phyloP scores from a whole-genome alignment of 2,888 invertebrate species.

The Phoronis australis region DNA sequence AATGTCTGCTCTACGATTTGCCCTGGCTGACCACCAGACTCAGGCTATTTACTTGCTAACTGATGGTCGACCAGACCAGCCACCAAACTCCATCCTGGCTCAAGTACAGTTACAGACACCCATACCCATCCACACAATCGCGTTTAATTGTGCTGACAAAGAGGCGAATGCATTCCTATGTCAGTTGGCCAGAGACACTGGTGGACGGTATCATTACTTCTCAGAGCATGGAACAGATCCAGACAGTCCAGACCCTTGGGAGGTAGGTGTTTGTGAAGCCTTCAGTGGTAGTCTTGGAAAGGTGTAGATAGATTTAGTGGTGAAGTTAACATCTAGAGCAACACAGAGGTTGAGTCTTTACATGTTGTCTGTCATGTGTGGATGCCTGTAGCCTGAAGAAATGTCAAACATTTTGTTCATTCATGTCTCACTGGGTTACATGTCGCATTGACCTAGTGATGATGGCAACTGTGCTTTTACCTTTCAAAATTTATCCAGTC shows the following conservation, averaged over 20 bases:
- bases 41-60: slow-evolving; percentile 52
- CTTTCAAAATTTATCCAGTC: too few species aligned
- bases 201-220: slow-evolving; percentile 51
- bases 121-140: slow-evolving; percentile 51
- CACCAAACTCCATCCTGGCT: slow-evolving; percentile 48
- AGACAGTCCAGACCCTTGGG: slow-evolving; percentile 46
- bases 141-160: slow-evolving; percentile 52
- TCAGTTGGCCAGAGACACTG: slow-evolving; percentile 44
- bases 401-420: too few species aligned
- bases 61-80: slow-evolving; percentile 52
- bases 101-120: slow-evolving; percentile 48
- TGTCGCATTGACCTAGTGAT: too few species aligned
- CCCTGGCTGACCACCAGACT: slow-evolving; percentile 44
- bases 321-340: too few species aligned
- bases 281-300: too few species aligned
- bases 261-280: slow-evolving; percentile 28
- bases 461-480: too few species aligned
- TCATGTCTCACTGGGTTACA: too few species aligned
- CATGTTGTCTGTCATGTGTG: too few species aligned
- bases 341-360: too few species aligned
- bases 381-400: too few species aligned
- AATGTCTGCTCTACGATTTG: slow-evolving; percentile 45
- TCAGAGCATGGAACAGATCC: slow-evolving; percentile 38
- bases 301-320: too few species aligned
- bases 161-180: slow-evolving; percentile 50